Evolutionary conservation across 2,888 invertebrate genomes (phyloP), one percentile per base, ranked within the genome.

Genomic region (Zhengitettix transpicula): DNA sequence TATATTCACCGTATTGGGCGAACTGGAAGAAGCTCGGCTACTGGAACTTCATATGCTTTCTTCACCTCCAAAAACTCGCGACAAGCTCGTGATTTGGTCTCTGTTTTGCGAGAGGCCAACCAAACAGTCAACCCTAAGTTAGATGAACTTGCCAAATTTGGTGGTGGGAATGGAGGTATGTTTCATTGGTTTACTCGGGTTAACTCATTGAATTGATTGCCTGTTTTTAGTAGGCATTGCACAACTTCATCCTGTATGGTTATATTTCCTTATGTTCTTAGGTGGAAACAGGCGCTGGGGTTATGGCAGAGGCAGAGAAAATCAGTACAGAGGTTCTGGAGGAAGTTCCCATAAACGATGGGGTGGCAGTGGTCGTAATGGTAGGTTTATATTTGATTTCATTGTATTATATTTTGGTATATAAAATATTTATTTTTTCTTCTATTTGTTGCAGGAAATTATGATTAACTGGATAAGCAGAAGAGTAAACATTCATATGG

Each of bases 1-100:
- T 95, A 95, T 73, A 91, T 95, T 69, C 95, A 95, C 75, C 85
- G 95, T 64, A 96, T 95, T 74, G 95, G 95, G 61, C 84, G 95
- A 69, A 95, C 95, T 52, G 95, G 92, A 58, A 82, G 95, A 58
- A 87, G 87, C 53, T 84, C 88, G 72, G 82, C 86, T 67, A 89
- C 87, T 67, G 93, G 92, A 66, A 94, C 93, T 63, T 93, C 95
- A 53, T 95, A 94, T 73, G 94, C 95, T 61, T 94, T 96, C 79
- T 94, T 95, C 76, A 94, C 94, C 55, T 87, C 87, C 53, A 83
- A 84, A 67, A 94, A 95, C 72, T 81, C 84, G 64, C 84, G 88
- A 67, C 92, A 94, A 75, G 92, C 93, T 14, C 85, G 82, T 75
- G 92, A 93, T 71, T 80, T 95, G 61, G 85, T 95, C 44, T 86